Base-by-base conservation (phyloP, 1,140 invertebrate species). In the Hyles vespertilio region DNA sequence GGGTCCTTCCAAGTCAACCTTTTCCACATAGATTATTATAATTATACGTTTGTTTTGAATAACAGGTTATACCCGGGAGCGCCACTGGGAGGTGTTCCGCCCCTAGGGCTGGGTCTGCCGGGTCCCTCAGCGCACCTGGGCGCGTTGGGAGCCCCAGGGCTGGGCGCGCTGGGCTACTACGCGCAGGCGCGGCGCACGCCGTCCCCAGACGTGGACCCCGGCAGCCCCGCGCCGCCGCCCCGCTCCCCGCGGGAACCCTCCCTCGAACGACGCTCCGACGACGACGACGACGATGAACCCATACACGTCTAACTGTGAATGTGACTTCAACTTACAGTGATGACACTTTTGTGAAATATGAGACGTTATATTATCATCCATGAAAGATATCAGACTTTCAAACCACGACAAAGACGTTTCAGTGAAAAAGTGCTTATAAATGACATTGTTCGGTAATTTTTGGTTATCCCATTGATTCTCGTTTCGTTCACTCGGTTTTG, bases 121-220 rank as follows among this genome's bases (percentile, higher is more conserved):
- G 92, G 92, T 32, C 92, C 93, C 2, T 93, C 92, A 33, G 91
- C 92, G 67, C 72, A 90, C 77, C 61, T 89, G 53, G 77, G 90
- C 65, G 84, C 90, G 8, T 87, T 91, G 1, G 87, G 85, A 3
- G 92, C 89, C 43, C 90, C 94, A 51, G 92, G 84, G 22, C 85
- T 91, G 8, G 87, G 85, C 0, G 92, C 90, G 40, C 84, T 94
- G 55, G 92, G 91, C 46, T 94, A 94, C 79, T 93, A 91, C 80
- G 91, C 91, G 68, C 82, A 91, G 69, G 91, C 89, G 61, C 87
- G 84, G 49, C 87, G 77, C 61, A 92, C 87, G 8, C 89, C 87
- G 34, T 89, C 83, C 36, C 78, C 87, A n/a, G 91, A 91, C 58
- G 70, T 92, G 54, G 90, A 90, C 75, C 91, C 93, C 2, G 92